These are phyloP conservation scores for Misgurnus mizolepis DNA, from an alignment of 2,113 vertebrate species.

Conservation along the genomic window DNA sequence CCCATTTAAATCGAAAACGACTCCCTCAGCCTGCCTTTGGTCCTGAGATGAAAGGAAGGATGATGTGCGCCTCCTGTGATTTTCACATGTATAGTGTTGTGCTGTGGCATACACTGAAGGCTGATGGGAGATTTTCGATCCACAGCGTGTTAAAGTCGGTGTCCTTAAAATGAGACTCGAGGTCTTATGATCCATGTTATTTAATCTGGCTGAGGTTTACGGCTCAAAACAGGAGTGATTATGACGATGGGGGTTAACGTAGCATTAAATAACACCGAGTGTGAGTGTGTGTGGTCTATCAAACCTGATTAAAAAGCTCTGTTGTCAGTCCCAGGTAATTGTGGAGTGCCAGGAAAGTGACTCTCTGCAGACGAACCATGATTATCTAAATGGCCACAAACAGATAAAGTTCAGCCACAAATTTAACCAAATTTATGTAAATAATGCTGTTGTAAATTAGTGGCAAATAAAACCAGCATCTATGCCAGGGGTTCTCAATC, in stretches of 20 bases:
- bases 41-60: constrained; percentile 18
- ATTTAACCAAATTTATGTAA: no score
- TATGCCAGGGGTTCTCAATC: no score
- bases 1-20: background rate
- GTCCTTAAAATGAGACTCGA: constrained; percentile 39
- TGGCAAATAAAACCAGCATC: no score
- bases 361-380: constrained; percentile 95
- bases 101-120: constrained; percentile 14
- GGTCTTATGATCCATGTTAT: constrained; percentile 46
- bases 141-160: constrained; percentile 22
- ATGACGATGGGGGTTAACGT: constrained; percentile 65
- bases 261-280: constrained; percentile 65
- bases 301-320: constrained; percentile 91
- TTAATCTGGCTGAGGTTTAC: constrained; percentile 54
- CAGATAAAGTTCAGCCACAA: background rate
- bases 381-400: constrained; percentile 81
- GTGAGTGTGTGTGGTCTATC: constrained; percentile 52
- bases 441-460: no score
- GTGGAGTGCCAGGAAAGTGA: constrained; percentile 92
- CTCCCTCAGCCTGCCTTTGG: background rate
- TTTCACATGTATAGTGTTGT: background rate
- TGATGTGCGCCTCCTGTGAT: constrained; percentile 24
- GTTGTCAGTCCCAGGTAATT: constrained; percentile 94
- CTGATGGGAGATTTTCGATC: constrained; percentile 24
- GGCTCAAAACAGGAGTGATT: constrained; percentile 54